Evolutionary conservation across 1,140 invertebrate species (phyloP).

Genomic region (Caenorhabditis briggsae): DNA sequence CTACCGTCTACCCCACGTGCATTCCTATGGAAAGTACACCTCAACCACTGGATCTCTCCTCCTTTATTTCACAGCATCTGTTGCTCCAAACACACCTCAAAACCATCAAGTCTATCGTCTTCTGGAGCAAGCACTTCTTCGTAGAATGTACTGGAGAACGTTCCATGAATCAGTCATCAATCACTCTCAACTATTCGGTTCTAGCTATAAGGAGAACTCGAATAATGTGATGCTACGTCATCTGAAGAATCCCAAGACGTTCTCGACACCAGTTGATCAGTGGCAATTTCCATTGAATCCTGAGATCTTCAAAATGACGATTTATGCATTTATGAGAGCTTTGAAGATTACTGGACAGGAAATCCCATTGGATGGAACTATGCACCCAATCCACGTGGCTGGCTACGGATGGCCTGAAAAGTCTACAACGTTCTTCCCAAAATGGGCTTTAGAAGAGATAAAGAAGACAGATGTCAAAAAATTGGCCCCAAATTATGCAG

Average conservation of each 20-base stretch:
- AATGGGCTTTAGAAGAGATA: constrained; percentile 2
- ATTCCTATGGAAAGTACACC: not conserved
- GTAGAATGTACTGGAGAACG: constrained; percentile 14
- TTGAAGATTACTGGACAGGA: constrained; percentile 20
- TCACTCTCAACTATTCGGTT: not conserved
- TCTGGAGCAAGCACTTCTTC: not conserved
- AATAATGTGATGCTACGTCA: not conserved
- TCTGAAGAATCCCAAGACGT: not conserved
- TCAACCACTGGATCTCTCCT: not conserved
- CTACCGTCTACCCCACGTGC: not conserved
- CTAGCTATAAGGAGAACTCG: not conserved
- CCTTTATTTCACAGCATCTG: not conserved
- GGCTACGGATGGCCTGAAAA: constrained; percentile 30
- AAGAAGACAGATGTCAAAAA: not conserved
- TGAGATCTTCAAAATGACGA: constrained; percentile 12
- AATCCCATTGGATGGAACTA: not conserved
- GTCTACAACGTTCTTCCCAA: constrained; percentile 13
- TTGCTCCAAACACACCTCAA: not conserved
- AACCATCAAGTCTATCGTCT: constrained; percentile 43
- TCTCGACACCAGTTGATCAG: not conserved
- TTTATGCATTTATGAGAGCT: constrained; percentile 15
- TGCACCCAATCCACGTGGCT: not conserved
- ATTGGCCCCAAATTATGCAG: not conserved
- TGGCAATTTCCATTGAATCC: constrained; percentile 11
- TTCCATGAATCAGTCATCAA: not conserved